Evolutionary conservation across 2,113 vertebrate species (phyloP).

Genomic region (Rynchops niger): DNA sequence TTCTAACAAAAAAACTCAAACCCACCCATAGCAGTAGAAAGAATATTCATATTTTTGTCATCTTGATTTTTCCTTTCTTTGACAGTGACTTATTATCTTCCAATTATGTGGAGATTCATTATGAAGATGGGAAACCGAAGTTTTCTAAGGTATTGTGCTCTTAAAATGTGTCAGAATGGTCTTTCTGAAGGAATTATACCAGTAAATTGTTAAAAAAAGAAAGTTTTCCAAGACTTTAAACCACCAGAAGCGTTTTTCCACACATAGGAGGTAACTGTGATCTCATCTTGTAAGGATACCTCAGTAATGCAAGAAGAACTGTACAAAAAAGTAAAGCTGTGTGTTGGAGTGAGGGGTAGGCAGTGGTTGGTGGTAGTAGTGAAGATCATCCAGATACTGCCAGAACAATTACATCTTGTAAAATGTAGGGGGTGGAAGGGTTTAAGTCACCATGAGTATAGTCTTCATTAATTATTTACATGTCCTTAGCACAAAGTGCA

Average conservation of each 20-base stretch:
- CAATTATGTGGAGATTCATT: constrained; percentile 95
- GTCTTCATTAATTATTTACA: not conserved
- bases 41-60: not conserved
- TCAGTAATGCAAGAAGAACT: not conserved
- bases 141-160: constrained; percentile 86
- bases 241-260: not conserved
- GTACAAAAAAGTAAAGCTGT: not conserved
- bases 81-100: constrained; percentile 92
- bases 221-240: not conserved
- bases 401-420: not conserved
- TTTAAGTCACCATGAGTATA: not conserved
- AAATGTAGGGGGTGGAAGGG: not conserved
- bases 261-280: not conserved
- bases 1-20: not conserved
- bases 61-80: constrained; percentile 37
- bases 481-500: not conserved
- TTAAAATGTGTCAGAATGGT: not conserved
- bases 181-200: not conserved
- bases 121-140: constrained; percentile 86
- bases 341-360: not conserved
- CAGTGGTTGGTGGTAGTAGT: not conserved
- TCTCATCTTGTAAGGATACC: not conserved
- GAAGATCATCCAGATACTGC: not conserved
- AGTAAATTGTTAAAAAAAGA: not conserved
- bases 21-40: not conserved